Percentiles rank a stretch among this genome's conserved stretches.
Evolutionary conservation across 1,140 invertebrate genomes (phyloP).

Genomic region (Caenorhabditis inopinata): DNA sequence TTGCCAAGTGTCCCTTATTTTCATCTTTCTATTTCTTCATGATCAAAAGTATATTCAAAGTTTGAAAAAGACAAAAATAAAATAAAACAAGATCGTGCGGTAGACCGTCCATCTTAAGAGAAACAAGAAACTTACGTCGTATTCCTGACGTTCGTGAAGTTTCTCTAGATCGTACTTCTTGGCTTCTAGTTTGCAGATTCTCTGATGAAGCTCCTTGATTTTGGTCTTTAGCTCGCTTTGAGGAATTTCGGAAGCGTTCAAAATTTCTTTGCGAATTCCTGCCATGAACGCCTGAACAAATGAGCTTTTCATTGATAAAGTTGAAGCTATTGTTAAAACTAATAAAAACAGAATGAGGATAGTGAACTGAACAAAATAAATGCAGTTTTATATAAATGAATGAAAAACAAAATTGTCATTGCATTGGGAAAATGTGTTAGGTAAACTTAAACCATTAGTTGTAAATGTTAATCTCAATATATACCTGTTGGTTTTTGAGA

Average conservation of each 20-base stretch:
- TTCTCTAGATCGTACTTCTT: slow-evolving; percentile 99
- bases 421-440: neutral
- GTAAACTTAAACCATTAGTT: neutral
- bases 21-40: too few species aligned
- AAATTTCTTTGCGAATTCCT: slow-evolving; percentile 27
- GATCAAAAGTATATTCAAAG: too few species aligned
- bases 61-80: too few species aligned
- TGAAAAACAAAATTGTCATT: slow-evolving; percentile 37
- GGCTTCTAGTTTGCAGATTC: slow-evolving; percentile 92
- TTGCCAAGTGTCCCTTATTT: too few species aligned
- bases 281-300: slow-evolving; percentile 28
- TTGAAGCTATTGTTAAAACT: too few species aligned
- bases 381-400: slow-evolving; percentile 50
- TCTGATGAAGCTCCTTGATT: slow-evolving; percentile 77
- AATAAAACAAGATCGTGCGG: too few species aligned
- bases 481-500: slow-evolving; percentile 25
- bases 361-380: neutral
- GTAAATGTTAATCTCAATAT: neutral
- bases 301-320: too few species aligned
- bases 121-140: slow-evolving; percentile 79
- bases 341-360: too few species aligned
- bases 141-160: slow-evolving; percentile 97
- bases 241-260: slow-evolving; percentile 39
- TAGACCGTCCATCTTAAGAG: too few species aligned
- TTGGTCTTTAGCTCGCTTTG: slow-evolving; percentile 61